These are phyloP conservation scores for Mastomys natalensis DNA, from an alignment of 2,113 vertebrate species.

Conservation along the genomic window DNA sequence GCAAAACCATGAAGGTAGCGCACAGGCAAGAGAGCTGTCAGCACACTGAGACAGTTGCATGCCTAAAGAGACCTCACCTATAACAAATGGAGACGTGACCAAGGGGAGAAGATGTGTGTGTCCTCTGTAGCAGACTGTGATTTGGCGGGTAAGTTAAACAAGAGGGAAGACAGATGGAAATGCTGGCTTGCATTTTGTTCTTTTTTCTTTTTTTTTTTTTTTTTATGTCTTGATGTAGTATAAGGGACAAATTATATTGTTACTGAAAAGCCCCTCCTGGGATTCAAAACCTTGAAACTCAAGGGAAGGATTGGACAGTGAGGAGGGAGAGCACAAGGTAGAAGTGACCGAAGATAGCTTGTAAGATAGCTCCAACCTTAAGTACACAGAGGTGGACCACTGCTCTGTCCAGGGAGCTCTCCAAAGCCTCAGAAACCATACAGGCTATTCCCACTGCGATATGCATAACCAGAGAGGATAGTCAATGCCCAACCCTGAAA, in stretches of 20 bases:
- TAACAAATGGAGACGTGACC: background rate
- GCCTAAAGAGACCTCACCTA: background rate
- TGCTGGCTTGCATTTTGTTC: background rate
- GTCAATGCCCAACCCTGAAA: background rate
- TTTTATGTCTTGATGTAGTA: background rate
- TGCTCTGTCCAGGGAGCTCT: background rate
- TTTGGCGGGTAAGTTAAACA: background rate
- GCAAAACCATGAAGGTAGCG: rapidly evolving
- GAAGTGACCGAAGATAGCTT: background rate
- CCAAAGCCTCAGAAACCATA: background rate
- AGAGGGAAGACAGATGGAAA: background rate
- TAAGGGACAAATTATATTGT: background rate
- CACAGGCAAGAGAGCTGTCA: too few species aligned
- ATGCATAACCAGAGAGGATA: background rate
- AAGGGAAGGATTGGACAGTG: background rate
- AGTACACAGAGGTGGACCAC: background rate
- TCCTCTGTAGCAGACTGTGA: background rate
- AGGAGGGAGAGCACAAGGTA: background rate
- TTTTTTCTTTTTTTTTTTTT: too few species aligned
- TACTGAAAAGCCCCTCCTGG: background rate
- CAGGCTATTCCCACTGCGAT: background rate
- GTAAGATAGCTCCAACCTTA: too few species aligned
- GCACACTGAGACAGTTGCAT: background rate
- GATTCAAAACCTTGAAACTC: background rate
- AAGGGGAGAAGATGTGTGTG: background rate